Conservation (phyloP, 2,797 vertebrate species). For the Pempheris klunzingeri region DNA sequence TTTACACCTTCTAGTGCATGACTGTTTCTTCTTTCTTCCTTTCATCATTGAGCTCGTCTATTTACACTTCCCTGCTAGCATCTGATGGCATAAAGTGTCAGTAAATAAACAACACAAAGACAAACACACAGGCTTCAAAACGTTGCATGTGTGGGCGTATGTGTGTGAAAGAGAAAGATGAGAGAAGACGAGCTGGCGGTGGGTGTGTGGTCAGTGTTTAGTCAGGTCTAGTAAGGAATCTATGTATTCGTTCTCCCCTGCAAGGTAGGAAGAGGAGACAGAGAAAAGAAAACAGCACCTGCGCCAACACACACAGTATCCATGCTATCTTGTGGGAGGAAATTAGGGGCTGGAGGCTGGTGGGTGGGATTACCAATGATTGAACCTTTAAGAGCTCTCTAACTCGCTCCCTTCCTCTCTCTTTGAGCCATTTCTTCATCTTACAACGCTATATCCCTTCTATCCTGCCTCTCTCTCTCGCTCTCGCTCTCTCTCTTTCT, state of each 20-base stretch:
- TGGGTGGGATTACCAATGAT: conserved; percentile 57
- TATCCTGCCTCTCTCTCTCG: neutral
- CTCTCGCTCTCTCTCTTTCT: neutral
- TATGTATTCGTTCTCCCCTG: conserved; percentile 8
- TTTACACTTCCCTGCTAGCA: conserved; percentile 34
- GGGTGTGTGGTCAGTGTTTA: conserved; percentile 35
- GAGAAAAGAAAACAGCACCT: conserved; percentile 34
- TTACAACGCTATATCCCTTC: conserved; percentile 6
- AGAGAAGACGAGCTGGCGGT: conserved; percentile 14
- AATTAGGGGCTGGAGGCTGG: conserved; percentile 40
- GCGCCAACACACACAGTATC: conserved; percentile 32
- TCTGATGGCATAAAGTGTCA: conserved; percentile 32
- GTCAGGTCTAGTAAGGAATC: conserved; percentile 13
- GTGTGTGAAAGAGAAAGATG: conserved; percentile 21
- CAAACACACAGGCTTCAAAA: conserved; percentile 13
- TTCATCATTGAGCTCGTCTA: neutral
- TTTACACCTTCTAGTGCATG: neutral
- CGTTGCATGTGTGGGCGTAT: conserved; percentile 10
- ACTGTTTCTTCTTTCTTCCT: conserved; percentile 9
- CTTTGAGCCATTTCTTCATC: conserved; percentile 18
- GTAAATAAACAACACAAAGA: conserved; percentile 39
- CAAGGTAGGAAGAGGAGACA: conserved; percentile 2
- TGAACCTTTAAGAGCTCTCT: conserved; percentile 57
- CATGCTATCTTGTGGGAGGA: conserved; percentile 47
- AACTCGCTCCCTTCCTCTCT: conserved; percentile 14